Evolutionary conservation across 2,888 invertebrate species (phyloP).

Genomic region (Lymantria dispar): DNA sequence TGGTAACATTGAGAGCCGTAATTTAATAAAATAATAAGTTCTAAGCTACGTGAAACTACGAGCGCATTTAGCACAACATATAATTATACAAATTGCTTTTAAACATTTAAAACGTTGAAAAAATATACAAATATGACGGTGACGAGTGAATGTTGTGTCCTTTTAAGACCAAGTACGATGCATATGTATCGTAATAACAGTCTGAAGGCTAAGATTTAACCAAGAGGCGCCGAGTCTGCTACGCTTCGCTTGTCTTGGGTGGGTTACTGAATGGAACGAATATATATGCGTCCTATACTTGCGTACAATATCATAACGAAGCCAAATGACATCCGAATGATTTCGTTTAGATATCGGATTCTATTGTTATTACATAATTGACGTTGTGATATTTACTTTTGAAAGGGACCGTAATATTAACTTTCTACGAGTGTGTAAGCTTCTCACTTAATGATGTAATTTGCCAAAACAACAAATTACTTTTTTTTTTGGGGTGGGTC

Average conservation of each 20-base stretch:
- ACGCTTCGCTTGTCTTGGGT: constrained; percentile 65
- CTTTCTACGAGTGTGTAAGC: not conserved
- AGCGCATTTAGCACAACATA: no score
- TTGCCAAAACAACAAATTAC: no score
- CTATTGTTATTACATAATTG: constrained; percentile 9
- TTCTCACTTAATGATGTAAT: no score
- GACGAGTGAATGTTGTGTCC: no score
- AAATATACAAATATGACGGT: no score
- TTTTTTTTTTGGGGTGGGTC: no score
- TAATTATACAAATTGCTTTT: no score
- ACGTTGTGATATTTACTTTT: constrained; percentile 11
- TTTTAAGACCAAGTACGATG: no score
- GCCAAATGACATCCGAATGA: constrained; percentile 20
- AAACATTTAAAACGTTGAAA: no score
- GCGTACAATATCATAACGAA: constrained; percentile 23
- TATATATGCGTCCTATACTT: constrained; percentile 39
- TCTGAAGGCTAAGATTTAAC: constrained; percentile 47
- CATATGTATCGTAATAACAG: constrained; percentile 21
- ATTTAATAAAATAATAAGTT: not conserved
- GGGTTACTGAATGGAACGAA: constrained; percentile 57
- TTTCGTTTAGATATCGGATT: constrained; percentile 14
- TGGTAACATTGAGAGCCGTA: not conserved
- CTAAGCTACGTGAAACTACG: no score
- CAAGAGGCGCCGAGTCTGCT: constrained; percentile 48
- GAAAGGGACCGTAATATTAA: not conserved